Conservation (phyloP, 2,113 vertebrate species). For the Cavia aperea region DNA sequence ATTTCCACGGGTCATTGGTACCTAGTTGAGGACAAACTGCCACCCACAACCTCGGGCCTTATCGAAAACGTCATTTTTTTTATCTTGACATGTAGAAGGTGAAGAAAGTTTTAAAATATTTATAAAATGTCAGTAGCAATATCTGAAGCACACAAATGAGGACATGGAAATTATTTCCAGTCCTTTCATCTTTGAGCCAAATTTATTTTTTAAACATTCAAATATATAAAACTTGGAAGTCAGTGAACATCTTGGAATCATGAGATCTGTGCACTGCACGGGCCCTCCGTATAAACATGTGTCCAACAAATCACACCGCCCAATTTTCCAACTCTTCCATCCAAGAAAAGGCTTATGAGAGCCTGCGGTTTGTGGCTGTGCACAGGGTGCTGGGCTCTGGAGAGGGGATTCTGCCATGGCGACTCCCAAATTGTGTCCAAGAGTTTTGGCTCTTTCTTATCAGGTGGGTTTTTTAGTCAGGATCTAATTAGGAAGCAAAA, state of each 20-base stretch:
- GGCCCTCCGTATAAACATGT: slow-evolving; percentile 66
- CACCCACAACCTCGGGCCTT: background rate
- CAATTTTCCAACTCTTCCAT: slow-evolving; percentile 64
- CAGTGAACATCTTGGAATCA: slow-evolving; percentile 56
- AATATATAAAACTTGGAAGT: slow-evolving; percentile 71
- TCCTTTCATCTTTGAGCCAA: slow-evolving; percentile 67
- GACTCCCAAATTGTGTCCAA: background rate
- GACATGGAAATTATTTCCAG: slow-evolving; percentile 66
- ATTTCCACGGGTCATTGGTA: background rate
- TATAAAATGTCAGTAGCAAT: slow-evolving; percentile 67
- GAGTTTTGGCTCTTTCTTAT: background rate
- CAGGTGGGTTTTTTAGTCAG: background rate
- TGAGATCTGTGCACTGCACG: slow-evolving; percentile 61
- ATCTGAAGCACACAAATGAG: slow-evolving; percentile 62
- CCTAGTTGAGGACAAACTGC: background rate
- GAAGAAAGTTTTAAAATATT: slow-evolving; percentile 68
- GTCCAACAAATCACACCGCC: slow-evolving; percentile 70
- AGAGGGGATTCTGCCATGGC: background rate
- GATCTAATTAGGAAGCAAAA: slow-evolving; percentile 35
- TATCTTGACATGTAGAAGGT: slow-evolving; percentile 69
- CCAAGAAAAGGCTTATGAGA: slow-evolving; percentile 60
- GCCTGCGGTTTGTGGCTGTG: background rate
- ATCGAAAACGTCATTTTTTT: slow-evolving; percentile 54
- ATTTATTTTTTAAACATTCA: slow-evolving; percentile 72
- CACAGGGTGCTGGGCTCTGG: background rate